These are phyloP conservation scores for Phortica variegata DNA, from an alignment of 1,140 invertebrate genomes.

Conservation along the genomic window DNA sequence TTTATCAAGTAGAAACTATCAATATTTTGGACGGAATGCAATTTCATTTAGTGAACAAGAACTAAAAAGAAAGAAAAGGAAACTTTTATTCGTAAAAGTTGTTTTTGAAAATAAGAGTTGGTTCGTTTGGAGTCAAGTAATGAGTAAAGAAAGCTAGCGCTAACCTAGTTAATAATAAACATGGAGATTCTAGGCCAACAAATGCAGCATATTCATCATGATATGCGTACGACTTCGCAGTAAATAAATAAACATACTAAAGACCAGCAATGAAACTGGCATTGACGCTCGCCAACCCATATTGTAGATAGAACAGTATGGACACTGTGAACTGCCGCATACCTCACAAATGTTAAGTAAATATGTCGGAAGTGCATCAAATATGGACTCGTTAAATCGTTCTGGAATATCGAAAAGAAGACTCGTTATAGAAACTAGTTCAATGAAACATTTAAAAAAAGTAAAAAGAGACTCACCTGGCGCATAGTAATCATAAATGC, in stretches of 20 bases:
- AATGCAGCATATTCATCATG: conserved; percentile 37
- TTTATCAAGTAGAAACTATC: conserved; percentile 20
- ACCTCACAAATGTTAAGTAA: conserved; percentile 94
- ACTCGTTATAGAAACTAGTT: not conserved
- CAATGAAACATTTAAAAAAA: conserved; percentile 1
- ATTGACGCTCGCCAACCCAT: conserved; percentile 58
- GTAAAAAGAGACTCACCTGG: conserved; percentile 68
- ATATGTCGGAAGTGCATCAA: conserved; percentile 85
- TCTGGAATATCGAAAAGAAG: conserved; percentile 66
- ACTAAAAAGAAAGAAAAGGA: conserved; percentile 19
- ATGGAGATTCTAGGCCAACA: conserved; percentile 40
- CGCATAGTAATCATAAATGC: conserved; percentile 95
- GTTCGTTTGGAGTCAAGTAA: too few species aligned
- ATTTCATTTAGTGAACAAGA: conserved; percentile 24
- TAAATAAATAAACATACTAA: conserved; percentile 50
- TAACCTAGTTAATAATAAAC: too few species aligned
- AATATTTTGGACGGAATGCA: conserved; percentile 41
- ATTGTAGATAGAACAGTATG: conserved; percentile 92
- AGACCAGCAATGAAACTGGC: conserved; percentile 46
- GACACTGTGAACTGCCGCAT: conserved; percentile 97
- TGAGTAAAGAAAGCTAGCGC: too few species aligned
- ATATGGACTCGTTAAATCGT: conserved; percentile 91
- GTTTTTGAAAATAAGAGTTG: too few species aligned
- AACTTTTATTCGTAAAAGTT: too few species aligned
- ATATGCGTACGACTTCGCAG: conserved; percentile 49